phyloP scores from a whole-genome alignment of 2,888 invertebrate genomes.

The Malthinus flaveolus region DNA sequence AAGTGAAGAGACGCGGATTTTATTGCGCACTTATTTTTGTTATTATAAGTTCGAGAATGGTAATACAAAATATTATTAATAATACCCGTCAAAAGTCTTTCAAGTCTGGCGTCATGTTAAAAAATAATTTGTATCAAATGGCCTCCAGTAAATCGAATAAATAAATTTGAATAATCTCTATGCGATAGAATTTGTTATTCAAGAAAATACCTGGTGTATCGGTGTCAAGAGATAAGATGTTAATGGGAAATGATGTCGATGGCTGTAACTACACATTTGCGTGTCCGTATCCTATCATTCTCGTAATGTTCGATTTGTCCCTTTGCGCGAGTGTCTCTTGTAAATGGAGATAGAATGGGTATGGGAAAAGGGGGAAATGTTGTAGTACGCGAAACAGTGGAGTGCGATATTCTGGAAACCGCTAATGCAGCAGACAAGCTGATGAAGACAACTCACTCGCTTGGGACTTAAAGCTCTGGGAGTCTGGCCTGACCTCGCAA shows the following conservation, averaged over 20 bases:
- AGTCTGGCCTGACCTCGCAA: constrained; percentile 37
- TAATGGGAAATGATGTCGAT: constrained; percentile 24
- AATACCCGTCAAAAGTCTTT: too few relatives aligned
- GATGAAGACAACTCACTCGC: constrained; percentile 54
- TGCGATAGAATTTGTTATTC: constrained; percentile 2
- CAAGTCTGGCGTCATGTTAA: too few relatives aligned
- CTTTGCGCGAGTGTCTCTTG: constrained; percentile 41
- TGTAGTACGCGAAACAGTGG: constrained; percentile 37
- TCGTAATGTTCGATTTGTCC: constrained; percentile 47
- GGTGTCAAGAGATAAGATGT: constrained; percentile 31
- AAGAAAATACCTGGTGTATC: constrained; percentile 26
- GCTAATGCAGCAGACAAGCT: constrained; percentile 52
- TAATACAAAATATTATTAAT: too few relatives aligned
- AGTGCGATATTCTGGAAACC: constrained; percentile 43
- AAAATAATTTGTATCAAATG: too few relatives aligned
- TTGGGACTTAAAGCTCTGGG: constrained; percentile 44
- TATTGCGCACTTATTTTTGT: too few relatives aligned
- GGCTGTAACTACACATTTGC: constrained; percentile 40
- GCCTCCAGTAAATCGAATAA: too few relatives aligned
- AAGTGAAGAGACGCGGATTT: too few relatives aligned
- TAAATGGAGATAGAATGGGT: constrained; percentile 49
- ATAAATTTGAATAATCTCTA: not conserved
- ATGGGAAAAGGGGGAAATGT: constrained; percentile 34
- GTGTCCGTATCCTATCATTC: constrained; percentile 40
- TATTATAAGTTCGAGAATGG: too few relatives aligned